Conservation (phyloP, 2,797 vertebrate species). For the Gila robusta region DNA sequence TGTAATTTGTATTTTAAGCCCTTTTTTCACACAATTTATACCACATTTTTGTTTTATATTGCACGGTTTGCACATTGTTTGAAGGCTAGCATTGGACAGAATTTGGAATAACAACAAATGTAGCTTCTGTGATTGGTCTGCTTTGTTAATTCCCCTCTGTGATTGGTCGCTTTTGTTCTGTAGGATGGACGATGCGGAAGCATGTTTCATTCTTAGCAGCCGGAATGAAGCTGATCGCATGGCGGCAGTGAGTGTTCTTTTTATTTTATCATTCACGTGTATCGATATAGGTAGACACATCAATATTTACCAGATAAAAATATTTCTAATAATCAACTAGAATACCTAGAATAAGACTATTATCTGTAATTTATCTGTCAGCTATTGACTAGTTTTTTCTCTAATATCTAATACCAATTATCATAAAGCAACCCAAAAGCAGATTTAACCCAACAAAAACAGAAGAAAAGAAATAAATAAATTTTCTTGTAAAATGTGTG, state of each 20-base stretch:
- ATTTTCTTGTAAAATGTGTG: too few relatives aligned
- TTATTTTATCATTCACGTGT: background rate
- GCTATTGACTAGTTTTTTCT: too few relatives aligned
- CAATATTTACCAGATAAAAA: background rate
- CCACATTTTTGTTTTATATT: background rate
- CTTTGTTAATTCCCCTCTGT: conserved; percentile 1
- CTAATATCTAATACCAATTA: background rate
- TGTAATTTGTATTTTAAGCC: background rate
- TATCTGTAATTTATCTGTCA: background rate
- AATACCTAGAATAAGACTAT: background rate
- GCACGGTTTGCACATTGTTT: background rate
- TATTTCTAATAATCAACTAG: background rate
- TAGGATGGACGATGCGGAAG: conserved; percentile 98
- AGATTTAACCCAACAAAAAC: background rate
- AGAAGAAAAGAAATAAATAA: background rate
- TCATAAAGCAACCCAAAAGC: background rate
- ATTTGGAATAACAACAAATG: background rate
- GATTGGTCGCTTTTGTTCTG: conserved; percentile 40
- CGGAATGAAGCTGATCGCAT: conserved; percentile 95
- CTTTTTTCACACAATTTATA: background rate
- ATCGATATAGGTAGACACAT: background rate
- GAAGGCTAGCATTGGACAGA: background rate
- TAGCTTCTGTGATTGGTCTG: background rate
- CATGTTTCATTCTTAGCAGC: conserved; percentile 98
- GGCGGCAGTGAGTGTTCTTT: conserved; percentile 82